Conservation (phyloP, 2,888 invertebrate genomes). For the Macroteleia sp. region DNA sequence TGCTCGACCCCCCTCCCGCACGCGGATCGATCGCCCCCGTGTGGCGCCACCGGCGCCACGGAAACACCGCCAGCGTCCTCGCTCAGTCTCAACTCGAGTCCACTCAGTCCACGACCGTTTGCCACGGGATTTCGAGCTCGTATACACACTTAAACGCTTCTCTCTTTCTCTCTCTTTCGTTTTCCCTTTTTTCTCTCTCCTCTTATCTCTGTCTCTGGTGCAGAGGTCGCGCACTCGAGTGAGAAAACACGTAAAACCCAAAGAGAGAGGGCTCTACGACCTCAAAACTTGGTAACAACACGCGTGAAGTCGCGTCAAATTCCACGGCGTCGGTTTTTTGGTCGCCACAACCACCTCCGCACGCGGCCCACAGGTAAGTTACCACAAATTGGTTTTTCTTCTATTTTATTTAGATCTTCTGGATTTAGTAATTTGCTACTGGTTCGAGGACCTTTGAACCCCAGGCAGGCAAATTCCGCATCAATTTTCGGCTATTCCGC, state of each 20-base stretch:
- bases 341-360: conserved; percentile 28
- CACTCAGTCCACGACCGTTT: conserved; percentile 83
- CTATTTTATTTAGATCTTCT: too few relatives aligned
- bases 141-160: conserved; percentile 39
- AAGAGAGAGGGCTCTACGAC: conserved; percentile 22
- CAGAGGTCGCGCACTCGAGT: conserved; percentile 49
- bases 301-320: conserved; percentile 23
- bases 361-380: conserved; percentile 26
- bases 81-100: conserved; percentile 82
- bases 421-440: too few relatives aligned
- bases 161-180: conserved; percentile 55
- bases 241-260: conserved; percentile 38
- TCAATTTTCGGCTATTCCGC: neutral
- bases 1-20: conserved; percentile 55
- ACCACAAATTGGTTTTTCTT: neutral
- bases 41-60: conserved; percentile 78
- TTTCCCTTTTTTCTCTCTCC: conserved; percentile 54
- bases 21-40: conserved; percentile 70
- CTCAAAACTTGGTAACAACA: neutral
- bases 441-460: too few relatives aligned
- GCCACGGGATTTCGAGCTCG: conserved; percentile 81
- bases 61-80: conserved; percentile 72
- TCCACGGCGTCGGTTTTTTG: conserved; percentile 37
- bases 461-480: neutral
- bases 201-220: conserved; percentile 45